phyloP scores from a whole-genome alignment of 2,113 vertebrate genomes.

The Nipponia nippon region DNA sequence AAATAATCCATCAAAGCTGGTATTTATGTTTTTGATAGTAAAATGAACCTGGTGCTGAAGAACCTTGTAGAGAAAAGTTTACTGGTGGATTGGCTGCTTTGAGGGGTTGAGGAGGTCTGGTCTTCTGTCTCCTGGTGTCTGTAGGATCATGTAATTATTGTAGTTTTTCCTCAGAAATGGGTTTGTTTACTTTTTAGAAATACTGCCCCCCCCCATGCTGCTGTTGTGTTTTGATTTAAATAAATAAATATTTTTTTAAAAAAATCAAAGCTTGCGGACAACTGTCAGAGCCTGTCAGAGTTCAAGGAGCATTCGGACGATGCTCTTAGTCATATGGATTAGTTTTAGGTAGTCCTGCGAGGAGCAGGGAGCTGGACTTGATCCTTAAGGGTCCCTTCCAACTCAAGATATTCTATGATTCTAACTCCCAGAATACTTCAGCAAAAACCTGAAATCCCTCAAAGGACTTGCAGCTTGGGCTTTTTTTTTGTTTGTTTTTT shows the following conservation, averaged over 20 bases:
- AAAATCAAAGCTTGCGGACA: neutral
- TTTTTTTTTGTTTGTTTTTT: neutral
- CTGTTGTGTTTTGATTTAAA: neutral
- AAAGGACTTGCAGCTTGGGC: neutral
- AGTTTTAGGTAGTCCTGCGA: neutral
- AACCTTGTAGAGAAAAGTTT: neutral
- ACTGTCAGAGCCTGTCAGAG: neutral
- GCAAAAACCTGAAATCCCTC: neutral
- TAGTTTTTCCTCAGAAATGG: neutral
- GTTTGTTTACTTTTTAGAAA: neutral
- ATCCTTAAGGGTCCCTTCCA: neutral
- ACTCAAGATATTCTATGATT: neutral
- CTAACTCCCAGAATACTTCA: neutral
- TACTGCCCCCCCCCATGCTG: too few species aligned
- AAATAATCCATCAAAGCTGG: neutral
- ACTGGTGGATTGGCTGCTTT: neutral
- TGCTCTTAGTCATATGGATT: neutral
- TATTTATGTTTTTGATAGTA: neutral
- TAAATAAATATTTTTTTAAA: too few species aligned
- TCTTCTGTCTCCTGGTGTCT: neutral
- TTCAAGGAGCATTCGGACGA: neutral
- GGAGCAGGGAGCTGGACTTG: neutral
- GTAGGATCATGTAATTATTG: neutral
- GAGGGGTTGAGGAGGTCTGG: neutral
- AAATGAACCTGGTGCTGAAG: neutral